Evolutionary conservation across 64 coral and sea anemone genomes (phyloP).

Genomic region (Hydrozoanthus tunicans): DNA sequence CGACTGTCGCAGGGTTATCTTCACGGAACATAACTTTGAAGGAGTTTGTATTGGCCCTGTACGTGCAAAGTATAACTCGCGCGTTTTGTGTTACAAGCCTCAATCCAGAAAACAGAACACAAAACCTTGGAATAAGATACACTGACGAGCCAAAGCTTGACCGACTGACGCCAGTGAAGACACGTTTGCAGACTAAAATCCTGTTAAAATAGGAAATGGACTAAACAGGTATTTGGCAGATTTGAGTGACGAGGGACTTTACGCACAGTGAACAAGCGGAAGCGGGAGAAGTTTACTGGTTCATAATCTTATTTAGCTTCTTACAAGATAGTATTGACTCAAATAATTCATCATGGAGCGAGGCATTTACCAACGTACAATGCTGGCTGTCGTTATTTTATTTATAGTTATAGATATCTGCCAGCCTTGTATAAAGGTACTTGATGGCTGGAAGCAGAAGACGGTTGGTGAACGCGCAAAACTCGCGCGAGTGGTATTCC

Average conservation of each 20-base stretch:
- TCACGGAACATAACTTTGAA: not conserved
- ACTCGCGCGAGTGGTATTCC: constrained; percentile 81
- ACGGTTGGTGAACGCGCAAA: constrained; percentile 65
- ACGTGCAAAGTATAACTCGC: not conserved
- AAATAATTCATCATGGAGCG: not conserved
- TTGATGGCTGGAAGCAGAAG: constrained; percentile 84
- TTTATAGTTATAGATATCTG: constrained; percentile 51
- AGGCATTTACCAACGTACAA: not conserved
- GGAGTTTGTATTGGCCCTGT: not conserved
- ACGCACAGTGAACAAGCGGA: not conserved
- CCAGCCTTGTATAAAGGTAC: constrained; percentile 72
- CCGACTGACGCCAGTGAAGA: constrained; percentile 36
- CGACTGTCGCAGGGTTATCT: constrained; percentile 37
- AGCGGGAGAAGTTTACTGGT: constrained; percentile 1
- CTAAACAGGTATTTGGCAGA: constrained; percentile 5
- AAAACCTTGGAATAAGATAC: constrained; percentile 2
- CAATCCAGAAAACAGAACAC: not conserved
- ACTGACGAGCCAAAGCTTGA: not conserved
- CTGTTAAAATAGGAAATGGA: constrained; percentile 46
- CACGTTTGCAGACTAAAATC: constrained; percentile 45
- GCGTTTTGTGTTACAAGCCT: constrained; percentile 48
- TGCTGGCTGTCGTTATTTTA: constrained; percentile 58
- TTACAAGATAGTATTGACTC: constrained; percentile 1
- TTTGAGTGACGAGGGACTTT: constrained; percentile 39
- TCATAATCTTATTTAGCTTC: constrained; percentile 31